Conservation (phyloP, 2,113 vertebrate species). For the Pedionomus torquatus region DNA sequence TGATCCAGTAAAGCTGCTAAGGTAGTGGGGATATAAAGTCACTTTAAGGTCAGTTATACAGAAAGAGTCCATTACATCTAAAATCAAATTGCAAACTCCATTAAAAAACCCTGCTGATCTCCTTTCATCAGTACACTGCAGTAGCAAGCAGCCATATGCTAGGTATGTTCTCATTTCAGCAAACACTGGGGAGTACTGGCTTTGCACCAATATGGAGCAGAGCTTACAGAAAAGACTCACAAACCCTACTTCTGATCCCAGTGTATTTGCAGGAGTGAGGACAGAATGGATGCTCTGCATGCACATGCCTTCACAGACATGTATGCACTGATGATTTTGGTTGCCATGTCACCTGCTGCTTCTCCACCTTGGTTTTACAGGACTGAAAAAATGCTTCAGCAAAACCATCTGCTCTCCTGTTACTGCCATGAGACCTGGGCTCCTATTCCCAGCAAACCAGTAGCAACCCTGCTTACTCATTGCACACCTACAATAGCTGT, state of each 20-base stretch:
- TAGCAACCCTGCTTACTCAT: not conserved
- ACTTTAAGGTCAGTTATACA: not conserved
- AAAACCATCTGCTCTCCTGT: not conserved
- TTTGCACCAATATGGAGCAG: not conserved
- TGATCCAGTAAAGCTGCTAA: not conserved
- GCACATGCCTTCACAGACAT: not conserved
- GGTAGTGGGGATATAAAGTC: not conserved
- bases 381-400: not conserved
- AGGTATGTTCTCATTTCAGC: not conserved
- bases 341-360: not conserved
- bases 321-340: not conserved
- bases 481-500: not conserved
- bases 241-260: not conserved
- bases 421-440: not conserved
- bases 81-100: not conserved
- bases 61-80: not conserved
- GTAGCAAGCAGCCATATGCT: conserved; percentile 30
- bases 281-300: not conserved
- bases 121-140: not conserved
- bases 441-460: not conserved
- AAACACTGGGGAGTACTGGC: not conserved
- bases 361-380: not conserved
- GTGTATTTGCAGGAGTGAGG: not conserved
- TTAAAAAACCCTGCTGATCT: not conserved
- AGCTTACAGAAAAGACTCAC: not conserved